phyloP scores from a whole-genome alignment of 2,888 invertebrate species.

The Incurvaria masculella region DNA sequence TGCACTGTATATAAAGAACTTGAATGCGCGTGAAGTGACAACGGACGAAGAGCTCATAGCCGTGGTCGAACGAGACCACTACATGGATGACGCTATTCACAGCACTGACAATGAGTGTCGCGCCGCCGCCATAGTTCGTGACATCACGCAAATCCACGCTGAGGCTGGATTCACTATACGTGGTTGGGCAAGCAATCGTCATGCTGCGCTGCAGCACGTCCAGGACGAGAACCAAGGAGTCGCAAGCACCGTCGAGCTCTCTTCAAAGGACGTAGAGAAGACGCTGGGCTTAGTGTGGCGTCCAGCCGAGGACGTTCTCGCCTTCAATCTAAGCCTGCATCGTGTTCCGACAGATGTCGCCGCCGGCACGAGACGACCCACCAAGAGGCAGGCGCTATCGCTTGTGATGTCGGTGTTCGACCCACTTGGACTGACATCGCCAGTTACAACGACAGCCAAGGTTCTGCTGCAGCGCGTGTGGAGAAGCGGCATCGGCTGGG shows the following conservation, averaged over 20 bases:
- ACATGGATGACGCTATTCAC: conserved; percentile 12
- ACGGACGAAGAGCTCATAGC: conserved; percentile 5
- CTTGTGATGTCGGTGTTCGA: conserved; percentile 1
- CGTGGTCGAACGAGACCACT: conserved; percentile 8
- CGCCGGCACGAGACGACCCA: background rate
- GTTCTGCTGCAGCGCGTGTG: background rate
- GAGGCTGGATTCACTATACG: background rate
- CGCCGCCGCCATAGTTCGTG: conserved; percentile 1
- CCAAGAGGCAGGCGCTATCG: background rate
- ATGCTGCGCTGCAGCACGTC: background rate
- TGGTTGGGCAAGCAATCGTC: background rate
- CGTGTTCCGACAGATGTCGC: conserved; percentile 7
- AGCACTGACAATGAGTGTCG: conserved; percentile 5
- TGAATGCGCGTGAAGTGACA: conserved; percentile 9
- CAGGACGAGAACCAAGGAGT: background rate
- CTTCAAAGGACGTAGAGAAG: background rate
- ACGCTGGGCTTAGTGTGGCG: background rate
- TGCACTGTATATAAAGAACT: conserved; percentile 12
- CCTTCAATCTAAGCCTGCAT: conserved; percentile 2
- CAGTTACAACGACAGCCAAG: background rate
- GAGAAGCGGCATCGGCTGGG: background rate
- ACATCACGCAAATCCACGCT: background rate
- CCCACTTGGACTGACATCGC: background rate
- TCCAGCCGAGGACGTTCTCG: background rate
- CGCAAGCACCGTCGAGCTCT: background rate